Evolutionary conservation across 92 coral and sea anemone genomes (phyloP), one percentile per base, ranked within the genome.

Genomic region (Galaxea fascicularis): DNA sequence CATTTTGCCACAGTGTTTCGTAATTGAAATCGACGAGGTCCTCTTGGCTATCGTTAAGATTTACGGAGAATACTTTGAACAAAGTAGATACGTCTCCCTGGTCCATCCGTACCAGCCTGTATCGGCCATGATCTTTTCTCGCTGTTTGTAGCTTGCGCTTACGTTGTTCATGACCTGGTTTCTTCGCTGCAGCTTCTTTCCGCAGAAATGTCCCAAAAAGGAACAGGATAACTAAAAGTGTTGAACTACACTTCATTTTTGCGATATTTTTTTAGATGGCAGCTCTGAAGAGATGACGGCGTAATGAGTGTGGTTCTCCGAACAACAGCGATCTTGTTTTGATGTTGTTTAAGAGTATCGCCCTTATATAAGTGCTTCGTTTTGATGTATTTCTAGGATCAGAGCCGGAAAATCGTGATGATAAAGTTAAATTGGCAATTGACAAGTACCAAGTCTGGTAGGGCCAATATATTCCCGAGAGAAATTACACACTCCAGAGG

Each of bases 1-100:
- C 91, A 64, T 87, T 81, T 20, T 29, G 44, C 87, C 91, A 80
- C 1, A 87, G 46, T 29, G 87, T 87, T 74, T 87, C 82, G 54
- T 87, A 73, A 29, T 68, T 79, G 8, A 83, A 71, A 45, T 73
- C 77, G 54, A 58, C 65, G 20, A 71, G 72, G 20, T 71, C 63
- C 44, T 82, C 77, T 5, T 35, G 60, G 51, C 22, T 20, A 20
- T 79, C 74, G 27, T 67, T 31, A 9, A 30, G 13, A 31, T 25
- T 45, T 24, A 35, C 27, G 10, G 57, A 24, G 12, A 52, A 49
- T 35, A 29, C 24, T 53, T 71, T 28, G 15, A 20, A 53, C 22
- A 29, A 8, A 0, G 28, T 21, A n/a, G 46, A 46, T 0, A 7
- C 29, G 45, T 35, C 53, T 11, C 47, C 65, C 5, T 20, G 9